A percentile compares a stretch with the other conserved stretches of the same genome.
These are phyloP conservation scores for Rhodophaea formosa DNA, from an alignment of 2,888 invertebrate genomes.

Conservation along the genomic window DNA sequence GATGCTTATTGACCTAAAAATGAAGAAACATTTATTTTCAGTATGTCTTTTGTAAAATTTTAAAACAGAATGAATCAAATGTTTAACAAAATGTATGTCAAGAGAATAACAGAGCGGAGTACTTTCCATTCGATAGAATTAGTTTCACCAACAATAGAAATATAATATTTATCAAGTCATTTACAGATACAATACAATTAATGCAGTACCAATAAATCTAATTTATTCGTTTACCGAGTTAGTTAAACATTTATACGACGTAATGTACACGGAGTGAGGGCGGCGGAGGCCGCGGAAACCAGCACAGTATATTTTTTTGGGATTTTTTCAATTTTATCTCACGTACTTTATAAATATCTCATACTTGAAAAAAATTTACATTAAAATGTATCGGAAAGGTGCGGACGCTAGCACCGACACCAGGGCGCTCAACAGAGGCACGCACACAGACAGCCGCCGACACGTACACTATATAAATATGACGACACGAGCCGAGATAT, in stretches of 20 bases:
- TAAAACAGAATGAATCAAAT: constrained; percentile 80
- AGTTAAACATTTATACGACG: constrained; percentile 70
- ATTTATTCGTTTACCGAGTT: constrained; percentile 77
- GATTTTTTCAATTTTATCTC: constrained; percentile 67
- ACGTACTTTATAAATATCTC: constrained; percentile 80
- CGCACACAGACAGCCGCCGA: constrained; percentile 44
- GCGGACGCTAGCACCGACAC: constrained; percentile 54
- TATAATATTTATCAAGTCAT: constrained; percentile 78
- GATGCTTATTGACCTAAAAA: constrained; percentile 85
- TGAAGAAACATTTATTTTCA: constrained; percentile 87
- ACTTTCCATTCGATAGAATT: constrained; percentile 72
- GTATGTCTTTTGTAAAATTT: constrained; percentile 85
- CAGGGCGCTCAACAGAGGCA: constrained; percentile 44
- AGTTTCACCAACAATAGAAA: constrained; percentile 78
- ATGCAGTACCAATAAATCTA: constrained; percentile 78
- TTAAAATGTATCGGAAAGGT: constrained; percentile 71
- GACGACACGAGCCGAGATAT: constrained; percentile 58
- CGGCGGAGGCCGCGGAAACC: constrained; percentile 35
- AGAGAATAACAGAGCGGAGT: constrained; percentile 77
- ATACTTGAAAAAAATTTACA: constrained; percentile 80
- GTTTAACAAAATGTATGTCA: no score
- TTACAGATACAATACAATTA: constrained; percentile 75
- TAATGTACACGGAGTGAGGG: constrained; percentile 54
- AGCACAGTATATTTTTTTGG: constrained; percentile 64
- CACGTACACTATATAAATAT: constrained; percentile 62